Evolutionary conservation across 2,797 vertebrate genomes (phyloP).

Genomic region (Dromococcyx pavoninus): DNA sequence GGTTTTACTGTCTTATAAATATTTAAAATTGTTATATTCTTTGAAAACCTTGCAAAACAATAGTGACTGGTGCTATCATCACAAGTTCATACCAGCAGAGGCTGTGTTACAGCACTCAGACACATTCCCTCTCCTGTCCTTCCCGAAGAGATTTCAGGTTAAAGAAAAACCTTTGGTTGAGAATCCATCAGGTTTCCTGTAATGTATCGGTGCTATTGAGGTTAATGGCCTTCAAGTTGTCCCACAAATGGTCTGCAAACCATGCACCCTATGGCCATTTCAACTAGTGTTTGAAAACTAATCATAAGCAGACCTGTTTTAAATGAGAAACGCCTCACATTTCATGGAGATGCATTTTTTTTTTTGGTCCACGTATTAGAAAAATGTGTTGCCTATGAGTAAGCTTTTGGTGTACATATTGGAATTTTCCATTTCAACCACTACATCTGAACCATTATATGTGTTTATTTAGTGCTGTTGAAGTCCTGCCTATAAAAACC

Average conservation of each 20-base stretch:
- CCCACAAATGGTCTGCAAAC: neutral
- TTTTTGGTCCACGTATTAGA: neutral
- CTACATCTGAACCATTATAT: neutral
- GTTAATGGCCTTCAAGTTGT: neutral
- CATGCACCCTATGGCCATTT: neutral
- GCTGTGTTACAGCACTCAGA: neutral
- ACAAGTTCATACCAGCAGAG: neutral
- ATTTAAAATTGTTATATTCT: neutral
- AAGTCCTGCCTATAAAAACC: neutral
- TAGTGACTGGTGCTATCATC: neutral
- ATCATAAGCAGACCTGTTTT: neutral
- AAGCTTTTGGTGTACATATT: neutral
- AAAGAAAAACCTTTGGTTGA: neutral
- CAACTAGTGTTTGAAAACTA: neutral
- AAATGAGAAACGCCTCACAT: neutral
- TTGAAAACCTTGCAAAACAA: neutral
- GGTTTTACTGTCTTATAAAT: neutral
- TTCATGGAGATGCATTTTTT: rapidly evolving
- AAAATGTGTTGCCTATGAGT: neutral
- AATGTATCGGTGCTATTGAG: neutral
- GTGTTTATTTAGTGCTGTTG: neutral
- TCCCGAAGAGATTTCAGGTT: neutral
- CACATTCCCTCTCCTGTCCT: neutral
- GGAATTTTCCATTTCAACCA: constrained; percentile 26
- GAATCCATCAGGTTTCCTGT: neutral